Evolutionary conservation across 2,888 invertebrate species (phyloP).

Genomic region (Pyrgus malvae): DNA sequence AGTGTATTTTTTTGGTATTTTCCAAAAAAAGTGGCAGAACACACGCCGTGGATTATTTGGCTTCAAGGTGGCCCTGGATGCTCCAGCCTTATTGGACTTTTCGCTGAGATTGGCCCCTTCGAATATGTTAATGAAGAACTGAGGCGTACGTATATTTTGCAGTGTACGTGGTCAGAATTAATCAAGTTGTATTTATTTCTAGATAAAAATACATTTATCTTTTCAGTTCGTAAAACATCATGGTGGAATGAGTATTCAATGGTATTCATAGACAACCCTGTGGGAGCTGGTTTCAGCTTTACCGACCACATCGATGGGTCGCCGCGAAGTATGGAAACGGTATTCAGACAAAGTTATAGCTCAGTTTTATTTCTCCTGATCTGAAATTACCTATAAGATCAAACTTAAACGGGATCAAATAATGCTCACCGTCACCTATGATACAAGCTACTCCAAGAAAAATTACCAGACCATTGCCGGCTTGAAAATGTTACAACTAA

Average conservation of each 20-base stretch:
- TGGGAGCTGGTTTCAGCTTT: constrained; percentile 84
- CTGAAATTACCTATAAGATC: too few relatives aligned
- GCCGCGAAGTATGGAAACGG: constrained; percentile 77
- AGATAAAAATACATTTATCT: too few relatives aligned
- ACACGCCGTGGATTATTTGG: constrained; percentile 90
- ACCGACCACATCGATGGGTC: constrained; percentile 78
- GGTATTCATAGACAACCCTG: constrained; percentile 85
- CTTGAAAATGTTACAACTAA: too few relatives aligned
- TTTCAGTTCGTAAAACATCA: constrained; percentile 63
- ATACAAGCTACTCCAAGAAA: too few relatives aligned
- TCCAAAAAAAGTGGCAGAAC: constrained; percentile 74
- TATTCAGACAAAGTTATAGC: constrained; percentile 49
- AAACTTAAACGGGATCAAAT: too few relatives aligned
- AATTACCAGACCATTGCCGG: too few relatives aligned
- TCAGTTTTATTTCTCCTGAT: not conserved
- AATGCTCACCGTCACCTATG: too few relatives aligned
- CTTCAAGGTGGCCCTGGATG: constrained; percentile 94
- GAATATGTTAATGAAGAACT: constrained; percentile 33
- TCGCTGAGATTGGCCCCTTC: constrained; percentile 71
- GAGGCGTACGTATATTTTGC: constrained; percentile 32
- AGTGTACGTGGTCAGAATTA: too few relatives aligned
- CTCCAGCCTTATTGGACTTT: constrained; percentile 80
- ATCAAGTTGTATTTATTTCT: too few relatives aligned
- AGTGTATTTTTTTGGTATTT: constrained; percentile 95
- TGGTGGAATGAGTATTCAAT: constrained; percentile 83